Evolutionary conservation across 1,140 invertebrate species (phyloP).

Genomic region (Branchinecta lindahli): DNA sequence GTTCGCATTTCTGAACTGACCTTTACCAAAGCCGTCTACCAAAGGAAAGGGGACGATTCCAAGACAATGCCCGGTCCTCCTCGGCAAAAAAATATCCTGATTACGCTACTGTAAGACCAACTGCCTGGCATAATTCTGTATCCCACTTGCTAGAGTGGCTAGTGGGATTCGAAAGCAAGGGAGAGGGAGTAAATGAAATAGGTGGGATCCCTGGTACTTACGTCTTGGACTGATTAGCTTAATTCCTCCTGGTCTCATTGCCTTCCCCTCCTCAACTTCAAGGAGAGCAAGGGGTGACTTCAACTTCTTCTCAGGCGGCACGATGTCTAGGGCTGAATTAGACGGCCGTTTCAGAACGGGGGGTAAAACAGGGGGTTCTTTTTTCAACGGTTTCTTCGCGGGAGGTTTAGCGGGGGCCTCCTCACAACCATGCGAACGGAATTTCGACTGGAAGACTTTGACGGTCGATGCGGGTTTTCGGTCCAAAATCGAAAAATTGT

Average conservation of each 20-base stretch:
- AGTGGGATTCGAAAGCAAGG: too few relatives aligned
- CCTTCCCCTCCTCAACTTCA: not conserved
- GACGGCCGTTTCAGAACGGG: not conserved
- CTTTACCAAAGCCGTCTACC: too few relatives aligned
- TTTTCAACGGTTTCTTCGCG: not conserved
- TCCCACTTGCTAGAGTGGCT: too few relatives aligned
- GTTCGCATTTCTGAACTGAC: too few relatives aligned
- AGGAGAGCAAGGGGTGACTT: not conserved
- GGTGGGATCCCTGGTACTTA: not conserved
- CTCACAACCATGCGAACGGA: not conserved
- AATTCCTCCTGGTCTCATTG: not conserved
- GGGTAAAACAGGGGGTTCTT: not conserved
- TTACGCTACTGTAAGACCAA: too few relatives aligned
- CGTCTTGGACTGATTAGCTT: slow-evolving; percentile 2
- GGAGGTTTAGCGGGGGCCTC: not conserved
- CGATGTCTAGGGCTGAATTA: not conserved
- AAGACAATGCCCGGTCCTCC: too few relatives aligned
- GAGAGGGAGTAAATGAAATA: too few relatives aligned
- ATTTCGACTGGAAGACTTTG: not conserved
- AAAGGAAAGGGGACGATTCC: too few relatives aligned
- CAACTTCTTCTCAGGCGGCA: not conserved
- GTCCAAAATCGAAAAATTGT: not conserved
- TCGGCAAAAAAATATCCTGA: too few relatives aligned
- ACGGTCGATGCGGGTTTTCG: not conserved
- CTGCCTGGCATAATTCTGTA: too few relatives aligned